Base-by-base conservation (phyloP, 2,888 invertebrate species). In the Dugesia japonica region DNA sequence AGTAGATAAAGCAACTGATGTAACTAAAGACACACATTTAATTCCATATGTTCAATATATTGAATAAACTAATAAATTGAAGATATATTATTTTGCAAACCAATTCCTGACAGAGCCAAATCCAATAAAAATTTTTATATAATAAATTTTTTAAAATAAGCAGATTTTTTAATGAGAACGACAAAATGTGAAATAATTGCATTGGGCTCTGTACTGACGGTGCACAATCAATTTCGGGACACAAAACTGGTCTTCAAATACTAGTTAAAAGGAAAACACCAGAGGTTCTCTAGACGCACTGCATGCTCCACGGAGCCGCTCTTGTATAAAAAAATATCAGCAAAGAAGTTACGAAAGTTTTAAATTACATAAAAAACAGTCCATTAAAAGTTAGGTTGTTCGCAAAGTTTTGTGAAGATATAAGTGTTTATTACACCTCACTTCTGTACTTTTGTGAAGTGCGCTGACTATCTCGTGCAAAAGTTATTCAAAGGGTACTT, bases 31-130 rank as follows among this genome's bases (percentile, higher is more conserved):
- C 38, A 38, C 38, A 38, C 38, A 38, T 38, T 13, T 38, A 38
- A 38, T 38, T 38, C 9, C 9, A 56, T 56, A 56, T 56, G 20
- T 56, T 56, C 23, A n/a, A 23, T 56, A 56, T 56, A n/a, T 56
- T 23, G 23, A 56, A 56, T 4, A 56, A n/a, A 56, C 4, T 56
- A 56, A 56, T 56, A 56, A 56, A 56, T 56, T n/a, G 56, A 56
- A 56, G 56, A 56, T 56, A 56, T 56, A 56, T 56, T 38, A 38
- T 38, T 56, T 56, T 56, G 56, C 56, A 56, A 56, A 23, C 56
- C 56, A 4, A 56, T 56, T 56, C 56, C 56, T 23, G 56, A 1
- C n/a, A 56, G 17, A n/a, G 56, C 56, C 56, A 56, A 1, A n/a
- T n/a, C 23, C 56, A 56, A n/a, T 56, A n/a, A 56, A 56, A 56